phyloP scores from a whole-genome alignment of 2,888 invertebrate genomes.

The Stenodera caucasica region DNA sequence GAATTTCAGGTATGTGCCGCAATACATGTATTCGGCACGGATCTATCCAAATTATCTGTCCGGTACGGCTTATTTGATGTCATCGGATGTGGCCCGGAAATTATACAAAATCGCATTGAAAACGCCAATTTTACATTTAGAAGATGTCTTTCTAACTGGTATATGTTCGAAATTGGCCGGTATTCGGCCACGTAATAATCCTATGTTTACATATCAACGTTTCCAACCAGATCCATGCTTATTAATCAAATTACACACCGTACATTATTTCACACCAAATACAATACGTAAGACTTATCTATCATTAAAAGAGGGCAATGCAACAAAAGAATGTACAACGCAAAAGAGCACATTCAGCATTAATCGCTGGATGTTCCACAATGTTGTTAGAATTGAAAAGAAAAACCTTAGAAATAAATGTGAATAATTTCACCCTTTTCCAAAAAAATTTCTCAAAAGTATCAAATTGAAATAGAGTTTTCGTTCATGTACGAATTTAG shows the following conservation, averaged over 20 bases:
- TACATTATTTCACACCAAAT: slow-evolving; percentile 14
- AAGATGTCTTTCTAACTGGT: slow-evolving; percentile 81
- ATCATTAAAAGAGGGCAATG: background rate
- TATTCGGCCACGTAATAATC: slow-evolving; percentile 64
- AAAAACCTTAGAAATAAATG: slow-evolving; percentile 25
- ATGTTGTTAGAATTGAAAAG: slow-evolving; percentile 16
- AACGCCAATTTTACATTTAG: slow-evolving; percentile 74
- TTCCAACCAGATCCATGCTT: slow-evolving; percentile 32
- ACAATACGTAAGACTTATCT: slow-evolving; percentile 10
- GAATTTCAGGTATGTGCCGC: slow-evolving; percentile 70
- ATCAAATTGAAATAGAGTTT: too few species aligned
- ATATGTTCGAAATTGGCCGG: slow-evolving; percentile 65
- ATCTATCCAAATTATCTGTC: slow-evolving; percentile 80
- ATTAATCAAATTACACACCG: slow-evolving; percentile 1
- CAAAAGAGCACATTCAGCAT: slow-evolving; percentile 15
- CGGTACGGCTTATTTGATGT: slow-evolving; percentile 79
- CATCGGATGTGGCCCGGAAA: slow-evolving; percentile 65
- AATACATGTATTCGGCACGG: slow-evolving; percentile 72
- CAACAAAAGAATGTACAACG: slow-evolving; percentile 2
- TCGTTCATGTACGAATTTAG: background rate
- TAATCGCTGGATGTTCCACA: slow-evolving; percentile 22
- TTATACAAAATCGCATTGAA: slow-evolving; percentile 69
- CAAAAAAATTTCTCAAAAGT: too few species aligned
- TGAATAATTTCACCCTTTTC: slow-evolving; percentile 20
- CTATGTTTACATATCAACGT: slow-evolving; percentile 63